Percentiles rank a stretch among this genome's conserved stretches.
phyloP scores from a whole-genome alignment of 2,888 invertebrate genomes.

The Bombylius major region DNA sequence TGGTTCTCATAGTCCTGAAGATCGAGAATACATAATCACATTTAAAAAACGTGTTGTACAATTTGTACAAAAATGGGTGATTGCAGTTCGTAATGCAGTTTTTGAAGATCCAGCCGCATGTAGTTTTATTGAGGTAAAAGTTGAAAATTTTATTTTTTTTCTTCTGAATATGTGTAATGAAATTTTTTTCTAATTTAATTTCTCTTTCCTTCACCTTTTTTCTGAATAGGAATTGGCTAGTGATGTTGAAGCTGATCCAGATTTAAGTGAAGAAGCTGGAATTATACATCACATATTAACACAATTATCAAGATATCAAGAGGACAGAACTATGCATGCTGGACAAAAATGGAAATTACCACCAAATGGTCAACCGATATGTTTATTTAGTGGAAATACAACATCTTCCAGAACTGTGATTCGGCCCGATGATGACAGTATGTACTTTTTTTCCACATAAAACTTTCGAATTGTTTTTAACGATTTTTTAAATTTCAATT shows the following conservation, averaged over 20 bases:
- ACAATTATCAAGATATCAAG: slow-evolving; percentile 46
- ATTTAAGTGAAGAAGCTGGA: slow-evolving; percentile 52
- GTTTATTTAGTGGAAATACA: slow-evolving; percentile 46
- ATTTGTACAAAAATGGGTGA: slow-evolving; percentile 66
- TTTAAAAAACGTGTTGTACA: slow-evolving; percentile 64
- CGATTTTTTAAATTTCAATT: too few species aligned
- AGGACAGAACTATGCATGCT: slow-evolving; percentile 44
- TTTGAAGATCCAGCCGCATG: slow-evolving; percentile 59
- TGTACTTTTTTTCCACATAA: slow-evolving; percentile 22
- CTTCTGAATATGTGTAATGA: background rate
- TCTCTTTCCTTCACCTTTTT: background rate
- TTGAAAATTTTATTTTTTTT: background rate
- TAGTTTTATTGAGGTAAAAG: slow-evolving; percentile 54
- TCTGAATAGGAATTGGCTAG: slow-evolving; percentile 48
- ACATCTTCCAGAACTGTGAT: slow-evolving; percentile 45
- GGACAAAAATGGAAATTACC: slow-evolving; percentile 59
- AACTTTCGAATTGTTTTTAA: too few species aligned
- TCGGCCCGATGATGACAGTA: slow-evolving; percentile 54
- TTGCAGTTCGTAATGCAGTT: slow-evolving; percentile 57
- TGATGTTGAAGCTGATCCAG: slow-evolving; percentile 54
- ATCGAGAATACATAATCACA: slow-evolving; percentile 51
- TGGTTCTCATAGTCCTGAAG: slow-evolving; percentile 42
- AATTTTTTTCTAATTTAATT: too few species aligned
- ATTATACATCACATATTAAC: slow-evolving; percentile 56
- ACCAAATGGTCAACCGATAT: slow-evolving; percentile 55